Evolutionary conservation across 53 echinoderm and acorn worm genomes (phyloP).

Genomic region (Stichopus horrens): DNA sequence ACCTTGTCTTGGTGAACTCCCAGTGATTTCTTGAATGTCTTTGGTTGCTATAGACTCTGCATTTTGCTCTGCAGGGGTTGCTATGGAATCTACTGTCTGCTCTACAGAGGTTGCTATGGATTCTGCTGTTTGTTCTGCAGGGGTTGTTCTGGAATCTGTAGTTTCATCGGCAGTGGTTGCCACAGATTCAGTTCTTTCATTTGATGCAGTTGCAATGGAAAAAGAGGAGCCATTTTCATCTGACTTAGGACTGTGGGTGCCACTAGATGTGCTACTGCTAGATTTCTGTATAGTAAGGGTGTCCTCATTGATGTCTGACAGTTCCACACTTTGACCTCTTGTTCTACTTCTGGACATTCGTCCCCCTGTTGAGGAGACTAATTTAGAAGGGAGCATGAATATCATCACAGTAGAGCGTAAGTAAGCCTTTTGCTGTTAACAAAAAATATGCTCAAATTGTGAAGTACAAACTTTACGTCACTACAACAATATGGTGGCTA

Average conservation of each 20-base stretch:
- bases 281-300: background rate
- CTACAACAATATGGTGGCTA: too few relatives aligned
- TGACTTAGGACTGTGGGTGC: background rate
- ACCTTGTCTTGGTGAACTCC: background rate
- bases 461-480: too few relatives aligned
- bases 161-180: background rate
- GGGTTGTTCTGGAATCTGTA: background rate
- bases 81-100: background rate
- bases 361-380: background rate
- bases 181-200: background rate
- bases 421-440: background rate
- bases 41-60: background rate
- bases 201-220: background rate
- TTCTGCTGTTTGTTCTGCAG: background rate
- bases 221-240: background rate
- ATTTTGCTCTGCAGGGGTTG: background rate
- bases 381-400: background rate
- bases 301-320: background rate
- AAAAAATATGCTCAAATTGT: too few relatives aligned
- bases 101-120: background rate
- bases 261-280: background rate
- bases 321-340: conserved; percentile 12
- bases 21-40: background rate
- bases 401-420: background rate
- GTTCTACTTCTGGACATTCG: background rate